A percentile compares a stretch with the other conserved stretches of the same genome.
These are phyloP conservation scores for Rhincodon typus DNA, from an alignment of 2,797 vertebrate genomes.

Conservation along the genomic window DNA sequence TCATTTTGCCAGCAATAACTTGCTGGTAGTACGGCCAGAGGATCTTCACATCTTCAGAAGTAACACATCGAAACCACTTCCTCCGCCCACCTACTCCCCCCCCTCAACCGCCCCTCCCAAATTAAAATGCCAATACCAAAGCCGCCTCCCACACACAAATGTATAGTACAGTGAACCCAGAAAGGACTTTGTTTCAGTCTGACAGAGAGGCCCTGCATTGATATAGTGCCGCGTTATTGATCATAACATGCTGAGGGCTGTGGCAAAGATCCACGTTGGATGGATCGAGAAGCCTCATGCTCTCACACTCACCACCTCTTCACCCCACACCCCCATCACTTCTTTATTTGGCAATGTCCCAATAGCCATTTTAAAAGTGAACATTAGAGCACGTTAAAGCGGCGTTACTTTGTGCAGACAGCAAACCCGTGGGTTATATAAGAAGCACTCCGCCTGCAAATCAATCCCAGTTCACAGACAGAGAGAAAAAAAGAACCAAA, in stretches of 20 bases:
- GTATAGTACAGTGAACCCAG: slow-evolving; percentile 2
- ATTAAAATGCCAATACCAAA: not conserved
- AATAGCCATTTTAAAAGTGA: not conserved
- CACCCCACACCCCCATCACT: no score
- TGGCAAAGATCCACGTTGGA: no score
- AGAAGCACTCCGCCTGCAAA: no score
- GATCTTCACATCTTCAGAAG: not conserved
- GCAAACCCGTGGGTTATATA: no score
- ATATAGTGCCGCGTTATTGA: no score
- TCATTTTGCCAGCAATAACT: no score
- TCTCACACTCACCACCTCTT: no score
- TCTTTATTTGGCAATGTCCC: not conserved
- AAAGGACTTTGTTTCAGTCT: not conserved
- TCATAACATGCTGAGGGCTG: not conserved
- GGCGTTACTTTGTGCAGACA: not conserved
- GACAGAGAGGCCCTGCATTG: no score
- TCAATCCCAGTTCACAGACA: not conserved
- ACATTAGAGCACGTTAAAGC: not conserved
- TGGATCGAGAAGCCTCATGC: no score
- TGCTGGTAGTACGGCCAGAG: not conserved
- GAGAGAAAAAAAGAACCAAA: no score
- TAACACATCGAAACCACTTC: slow-evolving; percentile 1
- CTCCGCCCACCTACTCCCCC: not conserved
- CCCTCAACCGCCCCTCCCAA: not conserved
- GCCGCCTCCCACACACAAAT: not conserved